These are phyloP conservation scores for Piliocolobus tephrosceles DNA, from an alignment of 2,113 vertebrate genomes.

Conservation along the genomic window DNA sequence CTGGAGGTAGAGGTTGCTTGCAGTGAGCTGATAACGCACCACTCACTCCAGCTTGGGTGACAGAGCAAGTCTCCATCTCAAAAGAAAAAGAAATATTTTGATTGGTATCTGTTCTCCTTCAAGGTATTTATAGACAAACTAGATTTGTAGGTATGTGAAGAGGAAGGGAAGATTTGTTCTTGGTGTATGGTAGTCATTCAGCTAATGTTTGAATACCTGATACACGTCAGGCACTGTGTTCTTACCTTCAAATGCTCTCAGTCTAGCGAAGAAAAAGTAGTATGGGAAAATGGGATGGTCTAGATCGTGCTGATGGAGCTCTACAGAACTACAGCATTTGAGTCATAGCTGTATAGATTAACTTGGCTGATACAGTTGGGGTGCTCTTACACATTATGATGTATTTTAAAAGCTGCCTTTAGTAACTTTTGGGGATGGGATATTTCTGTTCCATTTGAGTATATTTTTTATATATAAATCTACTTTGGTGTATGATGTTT, in stretches of 20 bases:
- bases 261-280: not conserved
- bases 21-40: too few relatives aligned
- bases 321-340: not conserved
- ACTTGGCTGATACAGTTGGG: not conserved
- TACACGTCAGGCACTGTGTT: not conserved
- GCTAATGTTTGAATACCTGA: not conserved
- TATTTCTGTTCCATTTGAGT: not conserved
- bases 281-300: not conserved
- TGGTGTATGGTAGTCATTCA: not conserved
- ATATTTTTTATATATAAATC: not conserved
- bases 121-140: not conserved
- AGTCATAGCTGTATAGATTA: not conserved
- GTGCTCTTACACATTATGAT: not conserved
- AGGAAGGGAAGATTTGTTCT: constrained; percentile 25
- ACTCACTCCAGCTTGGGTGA: too few relatives aligned
- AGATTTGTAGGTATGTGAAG: constrained; percentile 38
- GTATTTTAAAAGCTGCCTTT: not conserved
- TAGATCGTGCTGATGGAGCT: not conserved
- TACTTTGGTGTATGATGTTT: not conserved
- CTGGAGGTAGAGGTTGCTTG: too few relatives aligned
- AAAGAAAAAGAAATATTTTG: too few relatives aligned
- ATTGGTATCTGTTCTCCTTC: not conserved
- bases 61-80: too few relatives aligned
- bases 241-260: not conserved
- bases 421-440: not conserved